These are phyloP conservation scores for Diachrysia chrysitis DNA, from an alignment of 2,888 invertebrate genomes.

Conservation along the genomic window DNA sequence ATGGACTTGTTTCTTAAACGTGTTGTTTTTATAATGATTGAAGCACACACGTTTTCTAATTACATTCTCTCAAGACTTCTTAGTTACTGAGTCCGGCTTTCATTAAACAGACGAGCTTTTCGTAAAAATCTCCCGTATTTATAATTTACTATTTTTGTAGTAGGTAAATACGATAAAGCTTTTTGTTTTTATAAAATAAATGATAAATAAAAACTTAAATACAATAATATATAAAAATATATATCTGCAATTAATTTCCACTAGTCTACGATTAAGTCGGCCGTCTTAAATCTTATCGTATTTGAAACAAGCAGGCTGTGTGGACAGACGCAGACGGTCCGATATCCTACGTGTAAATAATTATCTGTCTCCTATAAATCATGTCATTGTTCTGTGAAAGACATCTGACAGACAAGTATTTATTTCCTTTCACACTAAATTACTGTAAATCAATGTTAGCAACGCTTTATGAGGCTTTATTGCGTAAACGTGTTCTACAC, in stretches of 20 bases:
- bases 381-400: constrained; percentile 68
- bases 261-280: constrained; percentile 9
- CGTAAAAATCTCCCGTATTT: neutral
- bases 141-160: no score
- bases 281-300: constrained; percentile 53
- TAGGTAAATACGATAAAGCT: no score
- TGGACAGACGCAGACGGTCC: constrained; percentile 44
- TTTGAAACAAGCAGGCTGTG: constrained; percentile 44
- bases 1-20: constrained; percentile 12
- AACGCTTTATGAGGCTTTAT: constrained; percentile 36
- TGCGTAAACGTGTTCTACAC: constrained; percentile 43
- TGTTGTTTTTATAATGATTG: constrained; percentile 14
- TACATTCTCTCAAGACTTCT: neutral
- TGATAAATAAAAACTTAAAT: no score
- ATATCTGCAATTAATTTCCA: constrained; percentile 22
- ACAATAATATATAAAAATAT: no score
- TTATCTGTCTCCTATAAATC: constrained; percentile 69
- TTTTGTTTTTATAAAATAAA: no score
- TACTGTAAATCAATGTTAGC: constrained; percentile 51
- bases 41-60: constrained; percentile 15
- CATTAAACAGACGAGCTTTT: neutral
- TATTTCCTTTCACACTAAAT: constrained; percentile 64
- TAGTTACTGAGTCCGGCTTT: constrained; percentile 1
- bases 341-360: constrained; percentile 64
- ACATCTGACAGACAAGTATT: constrained; percentile 69